Evolutionary conservation across 2,113 vertebrate species (phyloP), one percentile per base, ranked within the genome.

Genomic region (Aspiorhynchus laticeps): DNA sequence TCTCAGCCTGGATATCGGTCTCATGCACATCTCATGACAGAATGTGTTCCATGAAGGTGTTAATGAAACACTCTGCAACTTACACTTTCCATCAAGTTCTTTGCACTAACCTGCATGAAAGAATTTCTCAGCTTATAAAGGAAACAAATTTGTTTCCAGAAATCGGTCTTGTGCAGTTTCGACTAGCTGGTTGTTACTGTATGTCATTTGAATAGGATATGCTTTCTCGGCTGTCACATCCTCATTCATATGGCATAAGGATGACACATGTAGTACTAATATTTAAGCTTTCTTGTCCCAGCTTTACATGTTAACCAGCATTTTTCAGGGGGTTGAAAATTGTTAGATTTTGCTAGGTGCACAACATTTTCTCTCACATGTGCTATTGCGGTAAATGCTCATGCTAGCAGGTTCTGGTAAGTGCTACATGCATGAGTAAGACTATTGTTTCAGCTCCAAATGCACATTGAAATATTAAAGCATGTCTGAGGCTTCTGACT

Each of bases 21-120:
- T 36, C 65, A 73, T 15, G 36, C 63, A 48, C 46, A 84, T 84
- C 24, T 33, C 81, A 84, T 84, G 82, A 74, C 82, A 84, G 82
- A 84, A 84, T 74, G 82, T 84, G 69, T 53, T 84, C 24, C 24
- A 84, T 84, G 67, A 84, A 53, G 48, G 46, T 56, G 48, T 56
- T 36, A 31, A 83, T 48, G 15, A 65, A 71, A 48, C 63, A 71
- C 56, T 36, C 43, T 33, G 19, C 77, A 80, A n/a, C 31, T 80
- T 31, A 46, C 15, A 28, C 8, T 15, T 48, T 21, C 56, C 46
- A 21, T 46, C 28, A 48, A 61, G 59, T 78, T 21, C 36, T 83
- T 78, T 89, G 61, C 83, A 73, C 82, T 87, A 80, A 75, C 53
- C 33, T 89, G 88, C 88, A 88, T 89, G 88, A 85, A 74, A 59